These are phyloP conservation scores for Argya squamiceps DNA, from an alignment of 2,797 vertebrate species.

Conservation along the genomic window DNA sequence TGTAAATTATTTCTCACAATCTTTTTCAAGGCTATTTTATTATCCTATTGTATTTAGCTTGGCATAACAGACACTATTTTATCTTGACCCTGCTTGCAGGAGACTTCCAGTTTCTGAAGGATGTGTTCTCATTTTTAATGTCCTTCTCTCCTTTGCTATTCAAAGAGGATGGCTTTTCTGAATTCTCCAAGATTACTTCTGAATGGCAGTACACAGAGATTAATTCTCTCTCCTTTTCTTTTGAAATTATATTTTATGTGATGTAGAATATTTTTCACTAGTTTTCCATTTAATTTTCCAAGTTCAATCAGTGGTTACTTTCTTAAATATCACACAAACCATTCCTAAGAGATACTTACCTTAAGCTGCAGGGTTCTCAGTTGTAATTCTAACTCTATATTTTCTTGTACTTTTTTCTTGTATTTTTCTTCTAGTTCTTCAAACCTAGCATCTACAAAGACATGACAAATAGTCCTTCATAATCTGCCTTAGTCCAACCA, in stretches of 20 bases:
- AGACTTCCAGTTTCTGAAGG: not conserved
- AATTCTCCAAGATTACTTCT: not conserved
- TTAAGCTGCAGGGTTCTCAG: conserved; percentile 84
- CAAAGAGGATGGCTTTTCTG: not conserved
- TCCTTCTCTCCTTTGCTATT: not conserved
- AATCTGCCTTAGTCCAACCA: not conserved
- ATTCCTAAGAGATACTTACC: conserved; percentile 67
- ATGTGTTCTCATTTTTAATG: not conserved
- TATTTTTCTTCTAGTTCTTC: conserved; percentile 90
- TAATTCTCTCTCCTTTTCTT: not conserved
- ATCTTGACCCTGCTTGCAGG: not conserved
- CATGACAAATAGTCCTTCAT: not conserved
- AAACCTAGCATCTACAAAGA: conserved; percentile 79
- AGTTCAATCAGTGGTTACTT: not conserved
- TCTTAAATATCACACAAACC: not conserved
- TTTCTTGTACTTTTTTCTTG: conserved; percentile 86
- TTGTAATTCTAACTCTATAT: conserved; percentile 86
- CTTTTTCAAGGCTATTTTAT: not conserved
- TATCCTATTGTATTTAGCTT: not conserved
- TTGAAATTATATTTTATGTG: not conserved
- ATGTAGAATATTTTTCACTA: not conserved
- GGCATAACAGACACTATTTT: not conserved
- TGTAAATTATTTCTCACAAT: not conserved
- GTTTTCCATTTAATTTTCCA: not conserved
- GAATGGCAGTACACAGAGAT: not conserved